Base-by-base conservation (phyloP, 2,797 vertebrate genomes). In the Squalus acanthias region DNA sequence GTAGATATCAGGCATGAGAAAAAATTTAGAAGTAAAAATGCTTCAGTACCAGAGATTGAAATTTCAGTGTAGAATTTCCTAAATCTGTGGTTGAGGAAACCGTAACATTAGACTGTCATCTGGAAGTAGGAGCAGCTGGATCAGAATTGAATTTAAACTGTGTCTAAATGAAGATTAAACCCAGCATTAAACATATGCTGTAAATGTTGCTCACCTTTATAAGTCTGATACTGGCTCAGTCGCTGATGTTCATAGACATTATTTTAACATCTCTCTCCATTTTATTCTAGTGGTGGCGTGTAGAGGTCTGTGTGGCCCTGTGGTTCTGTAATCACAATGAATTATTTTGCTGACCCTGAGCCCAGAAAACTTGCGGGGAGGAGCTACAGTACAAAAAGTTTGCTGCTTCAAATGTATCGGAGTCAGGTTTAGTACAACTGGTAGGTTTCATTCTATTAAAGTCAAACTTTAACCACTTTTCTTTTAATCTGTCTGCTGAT, bases 71-170 rank as follows among this genome's bases (percentile, higher is more conserved):
- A 33, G 88, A 13, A 26, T 60, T 60, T 94, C 57, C 3, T 96
- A 88, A 96, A 79, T 89, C 96, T 96, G 91, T 97, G 96, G 82
- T 96, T 97, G 96, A 96, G 96, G 70, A 65, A 3, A 72, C 94
- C 96, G 0, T 96, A 15, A 96, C 96, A 85, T 46, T 39, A 85
- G 96, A 76, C 24, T 96, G 96, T 76, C 72, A 76, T 33, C 26
- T 76, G 4, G 29, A 76, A 91, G 57, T 15, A n/a, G 13, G 57
- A 63, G 3, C 20, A 7, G 29, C 29, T 17, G 29, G 26, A 33
- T 91, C 88, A n/a, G 88, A 91, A 60, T 17, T 50, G n/a, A 70
- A 95, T 95, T 95, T 50, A 69, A 85, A 50, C 39, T 22, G 33
- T 17, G 9, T 95, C 24, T 91, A 72, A 13, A 67, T 94, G 63